Percentiles rank a stretch among this genome's conserved stretches.
Evolutionary conservation across 2,888 invertebrate genomes (phyloP).

Genomic region (Ariolimax columbianus): DNA sequence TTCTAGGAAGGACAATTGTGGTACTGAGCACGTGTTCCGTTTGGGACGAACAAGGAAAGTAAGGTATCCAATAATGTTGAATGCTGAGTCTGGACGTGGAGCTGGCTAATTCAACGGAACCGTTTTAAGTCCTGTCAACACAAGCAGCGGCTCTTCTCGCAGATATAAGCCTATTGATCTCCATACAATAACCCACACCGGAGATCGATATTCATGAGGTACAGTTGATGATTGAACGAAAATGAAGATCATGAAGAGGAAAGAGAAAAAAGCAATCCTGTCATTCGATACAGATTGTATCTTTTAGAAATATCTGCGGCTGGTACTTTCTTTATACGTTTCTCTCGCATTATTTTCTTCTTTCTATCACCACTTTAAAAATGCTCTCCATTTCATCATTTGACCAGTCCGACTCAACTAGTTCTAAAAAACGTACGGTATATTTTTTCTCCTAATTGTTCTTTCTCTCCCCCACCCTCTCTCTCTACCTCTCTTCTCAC

Average conservation of each 20-base stretch:
- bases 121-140: conserved; percentile 25
- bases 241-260: neutral
- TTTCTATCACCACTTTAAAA: neutral
- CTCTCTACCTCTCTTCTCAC: neutral
- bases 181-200: conserved; percentile 14
- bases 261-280: neutral
- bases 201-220: neutral
- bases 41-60: too few relatives aligned
- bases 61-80: too few relatives aligned
- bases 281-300: neutral
- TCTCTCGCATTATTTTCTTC: neutral
- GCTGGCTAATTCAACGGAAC: conserved; percentile 1
- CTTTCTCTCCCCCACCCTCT: neutral
- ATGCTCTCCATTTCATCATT: too few relatives aligned
- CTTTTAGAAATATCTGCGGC: neutral
- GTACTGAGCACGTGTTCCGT: too few relatives aligned
- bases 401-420: too few relatives aligned
- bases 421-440: too few relatives aligned
- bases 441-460: too few relatives aligned
- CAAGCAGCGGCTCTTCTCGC: conserved; percentile 16
- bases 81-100: neutral
- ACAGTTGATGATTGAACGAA: neutral
- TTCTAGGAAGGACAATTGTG: too few relatives aligned
- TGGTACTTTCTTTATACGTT: too few relatives aligned
- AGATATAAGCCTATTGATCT: conserved; percentile 33